Conservation (phyloP, 2,113 vertebrate genomes). For the Pandion haliaetus region DNA sequence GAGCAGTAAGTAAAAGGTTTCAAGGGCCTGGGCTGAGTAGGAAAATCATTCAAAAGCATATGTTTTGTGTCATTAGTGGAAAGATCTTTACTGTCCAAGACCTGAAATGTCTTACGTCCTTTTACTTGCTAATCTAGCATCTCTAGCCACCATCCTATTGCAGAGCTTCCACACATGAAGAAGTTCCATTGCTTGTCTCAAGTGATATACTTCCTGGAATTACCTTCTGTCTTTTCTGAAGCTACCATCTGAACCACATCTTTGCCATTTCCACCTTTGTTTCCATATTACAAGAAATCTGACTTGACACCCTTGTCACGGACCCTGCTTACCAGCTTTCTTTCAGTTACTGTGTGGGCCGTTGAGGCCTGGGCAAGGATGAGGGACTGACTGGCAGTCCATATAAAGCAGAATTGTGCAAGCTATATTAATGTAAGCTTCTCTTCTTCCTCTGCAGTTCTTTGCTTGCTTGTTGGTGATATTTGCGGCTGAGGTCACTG, state of each 20-base stretch:
- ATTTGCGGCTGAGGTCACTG: slow-evolving; percentile 93
- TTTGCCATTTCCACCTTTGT: neutral
- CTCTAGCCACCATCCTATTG: neutral
- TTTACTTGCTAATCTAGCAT: neutral
- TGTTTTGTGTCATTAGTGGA: neutral
- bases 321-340: neutral
- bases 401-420: neutral
- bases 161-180: neutral
- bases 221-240: neutral
- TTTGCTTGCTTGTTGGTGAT: slow-evolving; percentile 94
- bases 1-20: slow-evolving; percentile 83
- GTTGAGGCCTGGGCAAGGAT: neutral
- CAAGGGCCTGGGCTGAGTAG: neutral
- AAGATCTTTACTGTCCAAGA: neutral
- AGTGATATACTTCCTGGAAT: neutral
- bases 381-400: neutral
- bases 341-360: neutral
- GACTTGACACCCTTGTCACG: neutral
- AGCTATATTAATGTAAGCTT: neutral
- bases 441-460: slow-evolving; percentile 81
- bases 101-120: neutral
- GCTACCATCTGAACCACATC: neutral
- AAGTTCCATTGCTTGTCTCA: neutral
- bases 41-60: neutral
- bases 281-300: neutral